A percentile compares a stretch with the other conserved stretches of the same genome.
These are phyloP conservation scores for Synanthedon formicaeformis DNA, from an alignment of 2,888 invertebrate genomes.

Conservation along the genomic window DNA sequence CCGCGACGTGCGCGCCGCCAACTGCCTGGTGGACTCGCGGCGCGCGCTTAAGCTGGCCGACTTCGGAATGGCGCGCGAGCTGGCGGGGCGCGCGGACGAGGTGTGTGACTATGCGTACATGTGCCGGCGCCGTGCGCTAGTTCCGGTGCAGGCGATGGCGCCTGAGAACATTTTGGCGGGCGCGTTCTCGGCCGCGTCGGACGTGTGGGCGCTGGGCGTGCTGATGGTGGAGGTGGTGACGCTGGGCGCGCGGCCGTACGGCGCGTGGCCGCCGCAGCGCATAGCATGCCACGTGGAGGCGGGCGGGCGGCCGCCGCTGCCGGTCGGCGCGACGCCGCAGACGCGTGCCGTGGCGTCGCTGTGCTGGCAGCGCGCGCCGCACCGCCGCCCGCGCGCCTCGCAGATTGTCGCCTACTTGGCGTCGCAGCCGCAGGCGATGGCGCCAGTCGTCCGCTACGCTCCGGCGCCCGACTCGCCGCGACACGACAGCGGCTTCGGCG, in stretches of 20 bases:
- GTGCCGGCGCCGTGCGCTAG: conserved; percentile 83
- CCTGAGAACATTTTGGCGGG: conserved; percentile 86
- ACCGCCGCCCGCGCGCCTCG: conserved; percentile 16
- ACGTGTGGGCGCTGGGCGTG: conserved; percentile 91
- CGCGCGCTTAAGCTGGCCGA: conserved; percentile 83
- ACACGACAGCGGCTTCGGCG: not conserved
- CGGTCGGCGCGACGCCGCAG: conserved; percentile 79
- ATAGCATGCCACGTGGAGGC: conserved; percentile 71
- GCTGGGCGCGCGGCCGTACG: conserved; percentile 90
- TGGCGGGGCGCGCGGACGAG: conserved; percentile 72
- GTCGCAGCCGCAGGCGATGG: conserved; percentile 72
- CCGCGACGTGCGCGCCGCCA: conserved; percentile 84
- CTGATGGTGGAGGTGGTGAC: conserved; percentile 86
- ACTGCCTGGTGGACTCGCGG: conserved; percentile 80
- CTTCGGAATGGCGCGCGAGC: conserved; percentile 88
- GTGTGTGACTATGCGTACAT: conserved; percentile 73
- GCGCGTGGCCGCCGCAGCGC: conserved; percentile 64
- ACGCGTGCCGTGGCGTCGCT: conserved; percentile 76
- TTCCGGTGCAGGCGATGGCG: conserved; percentile 79
- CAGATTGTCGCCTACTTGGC: conserved; percentile 77
- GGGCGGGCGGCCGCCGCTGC: conserved; percentile 80
- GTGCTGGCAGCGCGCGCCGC: conserved; percentile 16
- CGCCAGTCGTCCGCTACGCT: conserved; percentile 42
- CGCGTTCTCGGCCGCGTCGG: conserved; percentile 83
- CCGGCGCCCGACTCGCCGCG: conserved; percentile 9